Evolutionary conservation across 2,113 vertebrate species (phyloP).

Genomic region (Aspidoscelis tigris): DNA sequence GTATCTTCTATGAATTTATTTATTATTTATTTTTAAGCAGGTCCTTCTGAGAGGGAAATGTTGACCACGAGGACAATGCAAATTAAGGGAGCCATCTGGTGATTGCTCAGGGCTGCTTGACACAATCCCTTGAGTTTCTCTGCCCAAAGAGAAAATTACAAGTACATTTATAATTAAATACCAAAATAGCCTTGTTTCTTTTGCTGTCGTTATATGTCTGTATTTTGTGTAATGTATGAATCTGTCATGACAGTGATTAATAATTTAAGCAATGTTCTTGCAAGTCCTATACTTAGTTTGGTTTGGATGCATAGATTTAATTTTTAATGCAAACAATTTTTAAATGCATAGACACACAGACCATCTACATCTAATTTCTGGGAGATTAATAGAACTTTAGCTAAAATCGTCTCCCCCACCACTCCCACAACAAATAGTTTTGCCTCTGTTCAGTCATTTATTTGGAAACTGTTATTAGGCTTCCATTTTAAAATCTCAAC

Average conservation of each 20-base stretch:
- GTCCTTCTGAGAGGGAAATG: background rate
- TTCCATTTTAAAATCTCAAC: too few species aligned
- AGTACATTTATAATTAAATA: background rate
- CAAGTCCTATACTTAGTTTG: background rate
- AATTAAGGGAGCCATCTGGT: background rate
- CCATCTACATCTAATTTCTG: background rate
- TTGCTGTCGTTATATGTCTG: background rate
- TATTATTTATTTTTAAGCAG: background rate
- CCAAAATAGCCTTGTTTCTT: conserved; percentile 22
- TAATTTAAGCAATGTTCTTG: conserved; percentile 20
- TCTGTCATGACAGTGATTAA: background rate
- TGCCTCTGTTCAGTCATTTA: too few species aligned
- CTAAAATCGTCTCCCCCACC: background rate
- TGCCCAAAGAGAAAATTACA: background rate
- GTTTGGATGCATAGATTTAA: conserved; percentile 31
- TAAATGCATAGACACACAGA: background rate
- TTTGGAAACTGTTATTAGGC: too few species aligned
- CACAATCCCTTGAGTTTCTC: background rate
- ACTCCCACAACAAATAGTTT: background rate
- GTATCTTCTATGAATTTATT: background rate
- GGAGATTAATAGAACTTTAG: background rate
- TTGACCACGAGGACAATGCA: background rate
- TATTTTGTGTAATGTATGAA: background rate
- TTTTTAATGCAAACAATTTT: conserved; percentile 25
- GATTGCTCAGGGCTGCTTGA: background rate